phyloP scores from a whole-genome alignment of 37 sponge, comb jelly and placozoan genomes.

The Mnemiopsis leidyi region DNA sequence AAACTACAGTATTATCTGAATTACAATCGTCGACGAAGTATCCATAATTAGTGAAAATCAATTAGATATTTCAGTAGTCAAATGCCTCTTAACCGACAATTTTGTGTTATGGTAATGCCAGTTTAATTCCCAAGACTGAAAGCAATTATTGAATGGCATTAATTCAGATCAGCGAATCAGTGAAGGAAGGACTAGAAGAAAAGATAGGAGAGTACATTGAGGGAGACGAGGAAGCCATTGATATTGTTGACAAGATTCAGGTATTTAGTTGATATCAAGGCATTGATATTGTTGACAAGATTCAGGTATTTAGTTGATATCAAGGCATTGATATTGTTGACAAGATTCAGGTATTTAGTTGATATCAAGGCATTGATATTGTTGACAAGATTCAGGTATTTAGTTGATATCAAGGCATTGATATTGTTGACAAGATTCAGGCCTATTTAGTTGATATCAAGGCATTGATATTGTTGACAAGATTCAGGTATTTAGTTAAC shows the following conservation, averaged over 20 bases:
- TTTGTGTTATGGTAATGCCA: too few relatives aligned
- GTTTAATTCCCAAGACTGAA: too few relatives aligned
- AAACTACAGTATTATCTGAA: too few relatives aligned
- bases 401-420: too few relatives aligned
- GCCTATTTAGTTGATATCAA: too few relatives aligned
- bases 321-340: too few relatives aligned
- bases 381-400: constrained; percentile 28
- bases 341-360: too few relatives aligned
- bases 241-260: constrained; percentile 40
- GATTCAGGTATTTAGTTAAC: constrained; percentile 42
- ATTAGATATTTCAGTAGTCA: too few relatives aligned
- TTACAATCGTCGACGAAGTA: too few relatives aligned
- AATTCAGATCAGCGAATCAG: constrained; percentile 16
- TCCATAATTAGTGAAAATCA: too few relatives aligned
- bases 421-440: too few relatives aligned
- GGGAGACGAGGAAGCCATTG: background rate
- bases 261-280: background rate
- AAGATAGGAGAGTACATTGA: background rate
- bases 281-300: background rate
- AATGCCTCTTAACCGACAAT: too few relatives aligned
- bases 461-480: background rate
- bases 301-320: constrained; percentile 21
- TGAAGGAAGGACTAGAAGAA: background rate
- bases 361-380: background rate
- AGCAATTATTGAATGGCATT: background rate